These are phyloP conservation scores for Dasyurus viverrinus DNA, from an alignment of 2,113 vertebrate genomes.

Conservation along the genomic window DNA sequence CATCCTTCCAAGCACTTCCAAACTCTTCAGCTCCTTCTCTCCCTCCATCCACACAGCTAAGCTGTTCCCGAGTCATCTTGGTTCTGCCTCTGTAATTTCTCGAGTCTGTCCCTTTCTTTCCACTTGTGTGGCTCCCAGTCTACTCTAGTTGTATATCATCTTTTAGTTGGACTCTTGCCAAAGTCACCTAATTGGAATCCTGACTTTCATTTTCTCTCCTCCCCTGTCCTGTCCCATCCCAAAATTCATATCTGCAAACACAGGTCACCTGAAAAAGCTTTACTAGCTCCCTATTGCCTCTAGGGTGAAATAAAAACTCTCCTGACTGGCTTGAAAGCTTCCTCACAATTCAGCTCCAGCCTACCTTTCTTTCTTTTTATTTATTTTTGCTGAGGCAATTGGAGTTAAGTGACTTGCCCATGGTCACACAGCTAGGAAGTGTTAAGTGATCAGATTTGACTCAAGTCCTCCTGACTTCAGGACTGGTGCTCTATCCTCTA, in stretches of 20 bases:
- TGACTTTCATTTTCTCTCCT: background rate
- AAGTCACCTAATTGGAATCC: background rate
- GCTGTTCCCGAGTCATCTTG: background rate
- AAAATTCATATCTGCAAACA: background rate
- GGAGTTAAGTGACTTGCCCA: too few relatives aligned
- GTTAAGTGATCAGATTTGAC: too few relatives aligned
- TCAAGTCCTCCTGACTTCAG: too few relatives aligned
- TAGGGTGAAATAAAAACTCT: background rate
- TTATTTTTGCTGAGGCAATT: too few relatives aligned
- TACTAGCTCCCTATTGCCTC: background rate
- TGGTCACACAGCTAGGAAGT: too few relatives aligned
- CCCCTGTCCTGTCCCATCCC: background rate
- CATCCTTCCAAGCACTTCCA: background rate
- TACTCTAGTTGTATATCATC: background rate
- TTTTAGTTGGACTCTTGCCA: background rate
- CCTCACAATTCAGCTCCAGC: too few relatives aligned
- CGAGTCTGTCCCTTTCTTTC: background rate
- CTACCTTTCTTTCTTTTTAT: too few relatives aligned
- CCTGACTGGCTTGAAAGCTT: background rate
- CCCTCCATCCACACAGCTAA: background rate
- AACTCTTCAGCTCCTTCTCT: background rate
- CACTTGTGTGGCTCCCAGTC: background rate
- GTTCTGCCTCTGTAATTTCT: background rate
- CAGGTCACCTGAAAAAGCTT: background rate
- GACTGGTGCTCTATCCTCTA: too few relatives aligned